These are phyloP conservation scores for Pilophorus perplexus DNA, from an alignment of 2,888 invertebrate species.

Conservation along the genomic window DNA sequence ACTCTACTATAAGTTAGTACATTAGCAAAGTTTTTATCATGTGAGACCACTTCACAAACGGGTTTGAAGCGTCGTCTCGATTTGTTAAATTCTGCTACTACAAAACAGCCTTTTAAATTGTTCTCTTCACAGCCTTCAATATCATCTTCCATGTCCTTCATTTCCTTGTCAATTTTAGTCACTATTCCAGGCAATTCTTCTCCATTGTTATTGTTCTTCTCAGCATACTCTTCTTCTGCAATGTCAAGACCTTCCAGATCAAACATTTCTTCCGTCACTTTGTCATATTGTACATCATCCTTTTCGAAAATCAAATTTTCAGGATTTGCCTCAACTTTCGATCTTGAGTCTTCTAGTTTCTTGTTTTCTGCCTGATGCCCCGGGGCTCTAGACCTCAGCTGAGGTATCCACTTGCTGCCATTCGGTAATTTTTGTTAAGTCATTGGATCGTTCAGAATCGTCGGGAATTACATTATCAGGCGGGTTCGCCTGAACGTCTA, in stretches of 20 bases:
- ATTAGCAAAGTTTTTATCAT: constrained; percentile 29
- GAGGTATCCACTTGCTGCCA: no score
- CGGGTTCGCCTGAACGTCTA: no score
- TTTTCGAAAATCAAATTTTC: neutral
- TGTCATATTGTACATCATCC: neutral
- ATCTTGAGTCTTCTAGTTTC: no score
- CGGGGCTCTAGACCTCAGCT: no score
- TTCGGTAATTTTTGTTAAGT: no score
- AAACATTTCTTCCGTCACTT: neutral
- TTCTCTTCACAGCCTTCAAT: neutral
- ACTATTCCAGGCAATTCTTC: neutral
- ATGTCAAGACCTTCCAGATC: neutral
- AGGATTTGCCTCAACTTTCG: neutral
- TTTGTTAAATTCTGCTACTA: neutral
- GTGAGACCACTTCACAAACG: neutral
- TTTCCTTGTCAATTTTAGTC: neutral
- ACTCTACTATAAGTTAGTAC: no score
- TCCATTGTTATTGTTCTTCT: neutral
- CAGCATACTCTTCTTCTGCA: neutral
- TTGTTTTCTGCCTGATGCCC: no score
- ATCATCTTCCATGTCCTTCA: neutral
- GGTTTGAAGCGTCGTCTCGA: neutral
- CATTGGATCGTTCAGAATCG: no score
- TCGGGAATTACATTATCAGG: no score
- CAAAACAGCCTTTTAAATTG: neutral